phyloP scores from a whole-genome alignment of 2,888 invertebrate genomes.

The Seira musarum region DNA sequence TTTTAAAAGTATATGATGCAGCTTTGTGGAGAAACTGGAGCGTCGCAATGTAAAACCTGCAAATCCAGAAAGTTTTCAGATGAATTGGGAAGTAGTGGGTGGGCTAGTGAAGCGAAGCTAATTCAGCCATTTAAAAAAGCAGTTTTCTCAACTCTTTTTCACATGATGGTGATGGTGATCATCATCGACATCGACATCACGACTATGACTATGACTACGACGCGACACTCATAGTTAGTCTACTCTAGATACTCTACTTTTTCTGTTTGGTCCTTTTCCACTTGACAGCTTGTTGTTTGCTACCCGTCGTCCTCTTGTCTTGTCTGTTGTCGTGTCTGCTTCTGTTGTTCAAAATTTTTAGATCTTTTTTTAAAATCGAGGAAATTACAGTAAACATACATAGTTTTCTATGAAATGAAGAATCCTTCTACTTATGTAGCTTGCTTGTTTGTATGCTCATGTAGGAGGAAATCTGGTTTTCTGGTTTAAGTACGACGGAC shows the following conservation, averaged over 20 bases:
- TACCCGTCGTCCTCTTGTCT: no score
- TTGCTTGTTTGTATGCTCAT: background rate
- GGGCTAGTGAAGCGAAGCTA: background rate
- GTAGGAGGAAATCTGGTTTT: background rate
- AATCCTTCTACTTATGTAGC: background rate
- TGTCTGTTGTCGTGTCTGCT: no score
- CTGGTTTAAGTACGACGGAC: background rate
- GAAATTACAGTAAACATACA: no score
- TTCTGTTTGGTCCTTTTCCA: background rate
- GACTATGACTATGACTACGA: background rate
- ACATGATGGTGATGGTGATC: background rate
- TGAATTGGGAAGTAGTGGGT: background rate
- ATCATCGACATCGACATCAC: no score
- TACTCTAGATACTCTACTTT: background rate
- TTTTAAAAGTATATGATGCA: no score
- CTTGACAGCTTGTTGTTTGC: no score
- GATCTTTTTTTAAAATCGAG: no score
- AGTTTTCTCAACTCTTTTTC: background rate
- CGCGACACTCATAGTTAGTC: background rate
- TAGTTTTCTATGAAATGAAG: background rate
- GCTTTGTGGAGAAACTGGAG: no score
- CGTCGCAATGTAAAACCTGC: background rate
- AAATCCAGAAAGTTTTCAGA: background rate
- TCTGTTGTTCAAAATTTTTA: no score
- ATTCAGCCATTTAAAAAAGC: background rate